Base-by-base conservation (phyloP, 2,113 vertebrate species). In the Poecilia latipinna region DNA sequence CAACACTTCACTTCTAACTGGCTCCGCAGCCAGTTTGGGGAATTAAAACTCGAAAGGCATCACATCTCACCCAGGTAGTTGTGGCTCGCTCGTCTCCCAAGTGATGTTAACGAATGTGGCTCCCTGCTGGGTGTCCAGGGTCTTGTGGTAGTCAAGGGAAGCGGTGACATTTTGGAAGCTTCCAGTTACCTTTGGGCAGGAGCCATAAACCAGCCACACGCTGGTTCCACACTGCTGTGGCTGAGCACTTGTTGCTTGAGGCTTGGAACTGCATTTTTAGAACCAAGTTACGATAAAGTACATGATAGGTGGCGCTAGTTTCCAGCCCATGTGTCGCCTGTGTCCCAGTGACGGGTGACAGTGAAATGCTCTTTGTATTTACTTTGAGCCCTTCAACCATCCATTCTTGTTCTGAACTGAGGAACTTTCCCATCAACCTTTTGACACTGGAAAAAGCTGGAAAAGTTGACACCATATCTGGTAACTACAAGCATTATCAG, bases 81-180 rank as follows among this genome's bases (percentile, higher is more conserved):
- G 57, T 96, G 93, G 74, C 96, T 97, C 65, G 93, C 91, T 13
- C 82, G 86, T 74, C 95, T 92, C 89, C 97, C 96, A 0, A 11
- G 94, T 90, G 70, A 97, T 95, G 81, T 93, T 95, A 80, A 97
- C 96, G 26, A 77, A 93, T 0, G 95, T 95, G 24, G 96, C 96
- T 15, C 96, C 94, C 0, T 89, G 81, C 0, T 96, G 96, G 72
- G 97, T 95, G 85, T 94, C 89, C 78, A 97, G 81, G 77, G 97
- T 95, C 88, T 95, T 96, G 88, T 97, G 95, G 88, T 97, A 97
- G 32, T 96, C 97, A 68, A 96, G 93, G 26, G 95, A 93, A 64
- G 95, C 91, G 0, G 94, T 92, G n/a, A 69, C 84, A 73, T 97
- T 96, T 1, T 94, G 94, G 79, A 96, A 96, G 75, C 93, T 96